Evolutionary conservation across 2,888 invertebrate genomes (phyloP).

Genomic region (Conchocele bisecta): DNA sequence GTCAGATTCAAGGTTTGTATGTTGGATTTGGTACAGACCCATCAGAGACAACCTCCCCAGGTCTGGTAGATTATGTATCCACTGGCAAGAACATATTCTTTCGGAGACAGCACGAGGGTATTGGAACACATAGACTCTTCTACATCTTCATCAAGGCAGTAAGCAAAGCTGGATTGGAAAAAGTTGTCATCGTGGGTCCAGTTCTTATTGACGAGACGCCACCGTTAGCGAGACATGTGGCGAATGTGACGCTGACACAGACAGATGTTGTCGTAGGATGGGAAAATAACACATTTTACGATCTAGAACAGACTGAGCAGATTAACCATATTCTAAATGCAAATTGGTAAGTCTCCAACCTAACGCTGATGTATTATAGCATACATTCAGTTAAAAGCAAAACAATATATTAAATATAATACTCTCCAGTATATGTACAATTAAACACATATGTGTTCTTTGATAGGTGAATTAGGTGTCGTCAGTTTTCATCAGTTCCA

Average conservation of each 20-base stretch:
- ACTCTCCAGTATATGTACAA: too few relatives aligned
- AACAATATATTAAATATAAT: too few relatives aligned
- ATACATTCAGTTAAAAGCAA: too few relatives aligned
- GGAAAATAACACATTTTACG: conserved; percentile 50
- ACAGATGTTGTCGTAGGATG: conserved; percentile 42
- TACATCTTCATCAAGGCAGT: conserved; percentile 51
- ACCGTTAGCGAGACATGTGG: neutral
- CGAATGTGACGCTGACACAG: conserved; percentile 18
- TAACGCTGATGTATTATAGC: too few relatives aligned
- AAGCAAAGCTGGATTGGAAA: conserved; percentile 58
- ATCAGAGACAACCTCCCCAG: conserved; percentile 17
- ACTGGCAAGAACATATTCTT: conserved; percentile 39
- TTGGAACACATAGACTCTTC: conserved; percentile 39
- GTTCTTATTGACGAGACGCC: conserved; percentile 58
- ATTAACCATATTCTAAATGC: conserved; percentile 44
- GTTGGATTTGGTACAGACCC: conserved; percentile 53
- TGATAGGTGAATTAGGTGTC: too few relatives aligned
- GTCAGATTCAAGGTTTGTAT: conserved; percentile 56
- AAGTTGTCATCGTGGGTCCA: conserved; percentile 49
- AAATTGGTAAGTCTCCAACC: conserved; percentile 46
- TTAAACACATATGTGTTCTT: too few relatives aligned
- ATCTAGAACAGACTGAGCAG: conserved; percentile 50
- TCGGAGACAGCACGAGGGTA: conserved; percentile 43
- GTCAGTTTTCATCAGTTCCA: too few relatives aligned
- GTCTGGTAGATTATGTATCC: conserved; percentile 43